These are phyloP conservation scores for Dinothrombium tinctorium DNA, from an alignment of 1,140 invertebrate genomes.

Conservation along the genomic window DNA sequence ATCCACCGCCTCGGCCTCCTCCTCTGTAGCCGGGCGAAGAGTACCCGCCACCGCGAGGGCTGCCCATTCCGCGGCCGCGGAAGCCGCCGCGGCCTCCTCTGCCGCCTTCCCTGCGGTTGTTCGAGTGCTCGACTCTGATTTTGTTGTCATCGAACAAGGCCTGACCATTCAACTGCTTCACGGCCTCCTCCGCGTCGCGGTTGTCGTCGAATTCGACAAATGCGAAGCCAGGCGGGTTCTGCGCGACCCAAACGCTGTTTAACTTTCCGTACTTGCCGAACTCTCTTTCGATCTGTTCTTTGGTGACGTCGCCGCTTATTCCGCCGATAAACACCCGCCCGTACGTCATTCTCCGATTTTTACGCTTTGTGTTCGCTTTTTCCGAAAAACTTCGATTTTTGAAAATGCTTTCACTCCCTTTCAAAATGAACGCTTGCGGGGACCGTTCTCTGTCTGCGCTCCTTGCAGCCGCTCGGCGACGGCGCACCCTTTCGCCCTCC, in stretches of 20 bases:
- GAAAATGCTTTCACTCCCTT: too few relatives aligned
- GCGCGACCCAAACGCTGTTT: constrained; percentile 33
- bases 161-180: constrained; percentile 26
- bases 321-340: constrained; percentile 17
- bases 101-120: constrained; percentile 11
- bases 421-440: too few relatives aligned
- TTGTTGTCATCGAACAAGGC: constrained; percentile 14
- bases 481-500: too few relatives aligned
- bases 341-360: constrained; percentile 5
- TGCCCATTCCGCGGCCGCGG: constrained; percentile 10
- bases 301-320: constrained; percentile 12
- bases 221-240: constrained; percentile 33
- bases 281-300: constrained; percentile 22
- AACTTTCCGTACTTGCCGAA: constrained; percentile 30
- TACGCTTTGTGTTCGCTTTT: too few relatives aligned
- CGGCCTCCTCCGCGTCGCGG: constrained; percentile 32
- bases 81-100: constrained; percentile 11
- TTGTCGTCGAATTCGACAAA: constrained; percentile 35
- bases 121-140: constrained; percentile 16
- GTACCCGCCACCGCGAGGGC: constrained; percentile 3
- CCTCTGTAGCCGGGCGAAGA: constrained; percentile 6
- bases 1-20: constrained; percentile 5
- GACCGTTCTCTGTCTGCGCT: too few relatives aligned
- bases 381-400: too few relatives aligned
- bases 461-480: too few relatives aligned